phyloP scores from a whole-genome alignment of 1,140 invertebrate genomes.

The Polypedilum vanderplanki region DNA sequence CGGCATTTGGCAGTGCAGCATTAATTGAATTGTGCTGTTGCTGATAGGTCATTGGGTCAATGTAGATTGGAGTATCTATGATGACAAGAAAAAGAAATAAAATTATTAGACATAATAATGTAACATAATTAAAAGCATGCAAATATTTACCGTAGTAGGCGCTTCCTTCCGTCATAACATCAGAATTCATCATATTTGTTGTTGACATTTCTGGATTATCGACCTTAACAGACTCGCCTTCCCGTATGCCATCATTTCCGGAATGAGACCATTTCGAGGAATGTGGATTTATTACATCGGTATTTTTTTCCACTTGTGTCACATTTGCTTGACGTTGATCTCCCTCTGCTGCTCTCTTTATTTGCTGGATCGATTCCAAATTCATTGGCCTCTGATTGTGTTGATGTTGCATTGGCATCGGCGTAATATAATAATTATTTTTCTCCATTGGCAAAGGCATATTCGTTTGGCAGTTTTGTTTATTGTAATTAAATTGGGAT shows the following conservation, averaged over 20 bases:
- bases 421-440: neutral
- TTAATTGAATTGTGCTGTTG: slow-evolving; percentile 15
- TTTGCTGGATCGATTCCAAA: neutral
- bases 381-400: neutral
- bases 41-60: slow-evolving; percentile 22
- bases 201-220: neutral
- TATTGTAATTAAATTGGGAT: neutral
- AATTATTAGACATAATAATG: neutral
- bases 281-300: neutral
- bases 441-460: neutral
- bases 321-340: neutral
- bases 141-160: neutral
- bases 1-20: neutral
- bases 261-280: neutral
- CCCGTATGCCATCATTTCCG: too few relatives aligned
- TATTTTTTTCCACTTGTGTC: neutral
- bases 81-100: neutral
- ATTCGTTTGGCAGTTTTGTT: neutral
- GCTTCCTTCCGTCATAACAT: neutral
- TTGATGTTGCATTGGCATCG: neutral
- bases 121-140: neutral
- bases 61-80: neutral
- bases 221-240: neutral
- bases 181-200: neutral
- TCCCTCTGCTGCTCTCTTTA: neutral